Base-by-base conservation (phyloP, 2,888 invertebrate species). In the Villa cingulata region DNA sequence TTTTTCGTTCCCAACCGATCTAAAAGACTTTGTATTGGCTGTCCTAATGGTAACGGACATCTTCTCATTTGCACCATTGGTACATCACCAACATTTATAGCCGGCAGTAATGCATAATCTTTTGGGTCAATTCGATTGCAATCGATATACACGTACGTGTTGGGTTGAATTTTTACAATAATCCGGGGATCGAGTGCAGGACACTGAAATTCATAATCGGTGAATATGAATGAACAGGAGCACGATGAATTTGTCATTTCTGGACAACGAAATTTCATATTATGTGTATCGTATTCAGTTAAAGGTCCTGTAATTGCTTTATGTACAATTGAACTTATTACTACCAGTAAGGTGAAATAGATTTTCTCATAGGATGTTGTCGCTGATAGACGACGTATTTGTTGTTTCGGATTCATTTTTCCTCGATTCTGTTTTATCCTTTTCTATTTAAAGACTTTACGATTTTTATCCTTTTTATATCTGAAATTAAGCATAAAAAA, bases 1-100 rank as follows among this genome's bases (percentile, higher is more conserved):
- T 60, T 57, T 3, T 55, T 56, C 7, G 64, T 61, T 37, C 67
- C 65, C 51, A 70, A 47, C n/a, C 61, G 57, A n/a, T 67, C 60
- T 17, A 68, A 53, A 20, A 68, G 59, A 3, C 57, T 57, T 16
- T 62, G 58, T 34, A 75, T 73, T 62, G 55, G 74, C 65, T 63
- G 71, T 66, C 62, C 57, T 1, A 57, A 58, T 1, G 69, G 70
- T 51, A 70, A 51, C 2, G 70, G 67, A 45, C 70, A 70, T 10
- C 62, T 59, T 23, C 60, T 56, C 20, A 70, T 66, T 48, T 65
- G 62, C 5, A 68, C 65, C 38, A 53, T 59, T 2, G 58, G 59
- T 17, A 51, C 43, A 41, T 54, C 59, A 14, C 66, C 65, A 36
- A 67, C 60, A n/a, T 56, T 54, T 56, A 68, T 56, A 15, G 56